Evolutionary conservation across 2,888 invertebrate genomes (phyloP), one percentile per base, ranked within the genome.

Genomic region (Zygaena filipendulae): DNA sequence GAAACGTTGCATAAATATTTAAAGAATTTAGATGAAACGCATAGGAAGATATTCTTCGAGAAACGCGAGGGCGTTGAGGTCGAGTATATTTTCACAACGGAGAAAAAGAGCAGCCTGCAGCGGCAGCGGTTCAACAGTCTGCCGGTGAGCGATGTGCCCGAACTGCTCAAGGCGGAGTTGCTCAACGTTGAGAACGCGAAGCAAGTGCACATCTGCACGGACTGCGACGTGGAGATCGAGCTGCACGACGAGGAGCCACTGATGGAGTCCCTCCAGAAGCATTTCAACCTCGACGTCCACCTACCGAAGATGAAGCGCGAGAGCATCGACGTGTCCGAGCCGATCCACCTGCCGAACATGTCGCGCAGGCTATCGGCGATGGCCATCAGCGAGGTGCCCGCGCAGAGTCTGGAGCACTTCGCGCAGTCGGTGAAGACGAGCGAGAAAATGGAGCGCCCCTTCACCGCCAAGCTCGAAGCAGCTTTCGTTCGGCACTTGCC

Each of bases 41-140:
- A 77, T 43, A 55, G 52, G 21, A 58, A 45, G 18, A 64, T 72
- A 9, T 74, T 62, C 38, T 42, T 61, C 4, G 62, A 61, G 34
- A 63, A 59, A 34, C 59, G 75, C 2, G 79, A 79, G 2, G 49
- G 49, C 3, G 67, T 74, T 0, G 71, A 75, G 32, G 79, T 79
- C 0, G 79, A 79, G 37, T 79, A 75, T 36, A 75, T 79, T 16
- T 74, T 75, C 37, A 72, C 77, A 0, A 77, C 79, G 2, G 79
- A 75, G 35, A 79, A 77, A 42, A 77, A 75, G 24, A 74, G 71
- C 37, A 67, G 59, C 29, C 34, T 77, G 5, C 79, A 79, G 13
- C 37, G 79, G 11, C 79, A 79, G 38, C 51, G 79, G 3, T 79
- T 79, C 32, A 79, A 79, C 39, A 79, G 79, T 38, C 48, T 79